phyloP scores from a whole-genome alignment of 2,113 vertebrate species.

The Myodes glareolus region DNA sequence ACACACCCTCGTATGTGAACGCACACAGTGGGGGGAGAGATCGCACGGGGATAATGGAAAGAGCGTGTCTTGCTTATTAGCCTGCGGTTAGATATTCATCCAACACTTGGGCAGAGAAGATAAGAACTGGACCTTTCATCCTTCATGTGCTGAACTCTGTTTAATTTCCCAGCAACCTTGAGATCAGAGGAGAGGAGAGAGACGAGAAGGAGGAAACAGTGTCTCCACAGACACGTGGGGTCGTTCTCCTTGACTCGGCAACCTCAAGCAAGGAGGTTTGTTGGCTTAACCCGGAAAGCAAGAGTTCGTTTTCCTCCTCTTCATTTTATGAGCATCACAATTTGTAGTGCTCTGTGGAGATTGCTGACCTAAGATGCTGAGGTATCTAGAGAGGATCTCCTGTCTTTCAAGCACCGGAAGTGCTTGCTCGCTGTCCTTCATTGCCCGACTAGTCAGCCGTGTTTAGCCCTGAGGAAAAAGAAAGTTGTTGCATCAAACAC shows the following conservation, averaged over 20 bases:
- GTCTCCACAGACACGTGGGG: neutral
- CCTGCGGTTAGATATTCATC: constrained; percentile 59
- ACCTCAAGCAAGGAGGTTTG: constrained; percentile 10
- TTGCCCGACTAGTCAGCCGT: constrained; percentile 34
- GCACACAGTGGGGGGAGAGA: neutral
- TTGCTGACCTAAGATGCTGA: neutral
- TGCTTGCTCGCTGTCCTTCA: constrained; percentile 24
- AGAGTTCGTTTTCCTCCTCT: constrained; percentile 56
- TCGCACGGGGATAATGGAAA: neutral
- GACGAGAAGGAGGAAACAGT: neutral
- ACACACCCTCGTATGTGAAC: neutral
- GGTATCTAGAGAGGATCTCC: neutral
- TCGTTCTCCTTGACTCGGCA: neutral
- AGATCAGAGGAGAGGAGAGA: constrained; percentile 18
- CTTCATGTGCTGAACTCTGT: constrained; percentile 42
- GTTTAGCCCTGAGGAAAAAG: constrained; percentile 23
- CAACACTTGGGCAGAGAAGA: constrained; percentile 43
- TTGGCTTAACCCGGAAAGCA: constrained; percentile 6
- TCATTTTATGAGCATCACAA: neutral
- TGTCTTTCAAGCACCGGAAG: neutral
- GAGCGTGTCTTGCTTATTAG: neutral
- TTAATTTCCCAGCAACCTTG: constrained; percentile 63
- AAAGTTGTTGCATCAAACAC: constrained; percentile 18
- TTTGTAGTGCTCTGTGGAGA: constrained; percentile 40
- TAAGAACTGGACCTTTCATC: constrained; percentile 18